A percentile compares a stretch with the other conserved stretches of the same genome.
Conservation (phyloP, 1,140 invertebrate genomes). For the silkworm (Bombyx mori) region DNA sequence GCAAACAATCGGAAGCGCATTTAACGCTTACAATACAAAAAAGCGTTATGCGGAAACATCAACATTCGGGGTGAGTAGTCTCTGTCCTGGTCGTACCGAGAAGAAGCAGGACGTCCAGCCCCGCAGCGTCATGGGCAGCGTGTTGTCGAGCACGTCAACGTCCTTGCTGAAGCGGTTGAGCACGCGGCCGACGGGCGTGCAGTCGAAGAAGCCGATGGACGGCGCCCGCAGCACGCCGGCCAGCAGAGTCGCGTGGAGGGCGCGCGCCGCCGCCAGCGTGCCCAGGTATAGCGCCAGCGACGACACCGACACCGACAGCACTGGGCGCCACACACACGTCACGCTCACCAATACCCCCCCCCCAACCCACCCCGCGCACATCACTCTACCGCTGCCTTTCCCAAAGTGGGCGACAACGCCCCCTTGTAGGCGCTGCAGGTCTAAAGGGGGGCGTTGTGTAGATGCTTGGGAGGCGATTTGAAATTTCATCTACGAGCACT, state of each 20-base stretch:
- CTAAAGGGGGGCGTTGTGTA: no score
- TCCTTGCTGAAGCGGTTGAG: conserved; percentile 90
- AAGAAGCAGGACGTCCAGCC: conserved; percentile 80
- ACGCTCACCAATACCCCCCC: neutral
- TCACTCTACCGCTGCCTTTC: neutral
- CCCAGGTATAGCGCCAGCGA: conserved; percentile 79
- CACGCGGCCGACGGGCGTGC: conserved; percentile 87
- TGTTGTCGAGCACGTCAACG: conserved; percentile 84
- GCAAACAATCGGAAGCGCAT: no score
- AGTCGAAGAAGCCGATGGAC: conserved; percentile 85
- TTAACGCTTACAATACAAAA: no score
- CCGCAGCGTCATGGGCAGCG: conserved; percentile 79
- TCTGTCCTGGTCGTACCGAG: conserved; percentile 71
- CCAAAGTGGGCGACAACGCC: no score
- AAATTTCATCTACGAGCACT: no score
- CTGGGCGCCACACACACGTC: conserved; percentile 60
- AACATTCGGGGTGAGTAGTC: no score
- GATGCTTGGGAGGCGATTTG: no score
- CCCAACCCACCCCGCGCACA: neutral
- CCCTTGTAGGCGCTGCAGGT: no score
- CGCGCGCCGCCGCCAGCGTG: conserved; percentile 78
- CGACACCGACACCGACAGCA: conserved; percentile 78
- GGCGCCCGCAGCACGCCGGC: conserved; percentile 80
- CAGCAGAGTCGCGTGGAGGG: conserved; percentile 79
- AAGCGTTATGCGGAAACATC: no score